Evolutionary conservation across 1,140 invertebrate species (phyloP), one percentile per base, ranked within the genome.

Genomic region (Physella acuta): DNA sequence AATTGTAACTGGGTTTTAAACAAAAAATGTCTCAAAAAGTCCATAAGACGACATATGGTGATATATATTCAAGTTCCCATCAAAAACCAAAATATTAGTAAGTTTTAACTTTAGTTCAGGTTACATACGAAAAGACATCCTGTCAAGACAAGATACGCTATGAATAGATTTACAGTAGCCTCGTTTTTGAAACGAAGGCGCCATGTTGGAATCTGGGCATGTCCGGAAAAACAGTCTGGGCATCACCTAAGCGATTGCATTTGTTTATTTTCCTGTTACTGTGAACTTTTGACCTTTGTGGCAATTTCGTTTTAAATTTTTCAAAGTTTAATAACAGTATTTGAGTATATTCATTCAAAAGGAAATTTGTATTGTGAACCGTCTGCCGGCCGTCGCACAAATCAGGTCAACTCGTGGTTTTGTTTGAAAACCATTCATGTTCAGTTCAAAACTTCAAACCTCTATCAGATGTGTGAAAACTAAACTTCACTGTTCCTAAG

Each of bases 131-230:
- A n/a, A n/a, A n/a, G n/a, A n/a, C n/a, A n/a, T n/a, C n/a, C n/a
- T n/a, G n/a, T n/a, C n/a, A 4, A 44, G 31, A 55, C n/a, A 30
- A 30, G 53, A 55, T 30, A 55, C 31, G 28, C 53, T 30, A 30
- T 55, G 53, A 55, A 55, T 55, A 55, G 20, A 55, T 55, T 55
- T 58, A 34, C 58, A 4, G 36, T 26, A 1, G 59, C 59, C 59
- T 61, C 59, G 59, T 61, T 61, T 26, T 61, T 24, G n/a, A 61
- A 28, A 37, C 36, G 1, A 39, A 61, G 59, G 59, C 59, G 59
- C 59, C 59, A 61, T 61, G 59, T 61, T 61, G 59, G 59, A 61
- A 61, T 60, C 59, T 61, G 59, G 39, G 36, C 59, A 34, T 61
- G 59, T 61, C 59, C 59, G 59, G 59, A 26, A 34, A 61, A 61